phyloP scores from a whole-genome alignment of 1,140 invertebrate species.

The Aporrectodea caliginosa region DNA sequence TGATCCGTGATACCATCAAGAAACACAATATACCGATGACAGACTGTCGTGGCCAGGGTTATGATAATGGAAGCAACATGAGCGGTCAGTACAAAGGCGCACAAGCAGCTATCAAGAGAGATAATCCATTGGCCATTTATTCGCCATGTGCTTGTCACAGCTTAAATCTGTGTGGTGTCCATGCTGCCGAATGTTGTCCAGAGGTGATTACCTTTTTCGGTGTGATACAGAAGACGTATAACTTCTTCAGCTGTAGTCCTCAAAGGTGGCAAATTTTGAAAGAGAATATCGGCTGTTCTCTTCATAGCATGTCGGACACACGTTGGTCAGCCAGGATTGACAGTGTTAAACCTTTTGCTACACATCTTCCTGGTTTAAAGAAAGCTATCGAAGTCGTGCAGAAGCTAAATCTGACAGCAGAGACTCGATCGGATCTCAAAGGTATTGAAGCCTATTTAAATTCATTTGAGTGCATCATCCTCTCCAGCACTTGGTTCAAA shows the following conservation, averaged over 20 bases:
- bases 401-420: too few relatives aligned
- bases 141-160: neutral
- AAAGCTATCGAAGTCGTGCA: neutral
- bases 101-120: neutral
- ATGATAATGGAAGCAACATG: slow-evolving; percentile 3
- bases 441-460: too few relatives aligned
- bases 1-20: neutral
- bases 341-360: slow-evolving; percentile 10
- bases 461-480: too few relatives aligned
- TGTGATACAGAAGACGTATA: neutral
- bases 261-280: slow-evolving; percentile 6
- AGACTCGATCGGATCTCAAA: too few relatives aligned
- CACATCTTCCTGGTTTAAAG: slow-evolving; percentile 8
- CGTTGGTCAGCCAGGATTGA: slow-evolving; percentile 4
- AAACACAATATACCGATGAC: neutral
- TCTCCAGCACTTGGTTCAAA: too few relatives aligned
- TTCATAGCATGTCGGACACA: neutral
- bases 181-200: neutral
- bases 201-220: neutral
- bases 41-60: slow-evolving; percentile 4
- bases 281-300: neutral
- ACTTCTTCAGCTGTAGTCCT: neutral
- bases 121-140: neutral
- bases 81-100: neutral
- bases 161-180: neutral